Conservation (phyloP, 2,888 invertebrate species). For the Ectobius pallidus region DNA sequence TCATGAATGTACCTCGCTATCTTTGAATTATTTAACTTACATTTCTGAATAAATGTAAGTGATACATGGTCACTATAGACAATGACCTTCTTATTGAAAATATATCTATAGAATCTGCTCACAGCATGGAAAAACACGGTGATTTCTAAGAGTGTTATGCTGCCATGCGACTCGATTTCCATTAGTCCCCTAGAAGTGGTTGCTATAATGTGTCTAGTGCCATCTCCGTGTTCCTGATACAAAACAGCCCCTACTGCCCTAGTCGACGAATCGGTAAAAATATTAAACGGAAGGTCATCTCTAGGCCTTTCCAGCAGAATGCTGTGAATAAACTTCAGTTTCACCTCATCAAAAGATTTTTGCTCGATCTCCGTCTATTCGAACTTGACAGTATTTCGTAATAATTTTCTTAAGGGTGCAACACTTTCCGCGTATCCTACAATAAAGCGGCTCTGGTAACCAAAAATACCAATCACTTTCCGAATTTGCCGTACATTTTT, state of each 20-base stretch:
- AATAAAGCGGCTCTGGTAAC: background rate
- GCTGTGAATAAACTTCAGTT: background rate
- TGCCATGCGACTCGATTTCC: background rate
- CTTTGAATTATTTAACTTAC: background rate
- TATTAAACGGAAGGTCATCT: background rate
- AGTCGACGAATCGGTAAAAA: background rate
- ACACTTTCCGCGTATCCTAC: background rate
- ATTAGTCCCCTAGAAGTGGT: background rate
- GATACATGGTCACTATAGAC: background rate
- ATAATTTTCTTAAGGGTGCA: background rate
- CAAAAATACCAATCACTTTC: background rate
- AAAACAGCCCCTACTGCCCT: background rate
- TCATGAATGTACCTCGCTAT: background rate
- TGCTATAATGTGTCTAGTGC: background rate
- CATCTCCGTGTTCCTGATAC: background rate
- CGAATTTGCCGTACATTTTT: background rate
- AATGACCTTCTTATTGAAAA: background rate
- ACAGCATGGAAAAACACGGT: background rate
- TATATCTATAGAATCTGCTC: background rate
- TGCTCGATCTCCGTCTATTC: background rate
- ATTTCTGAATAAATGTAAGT: background rate
- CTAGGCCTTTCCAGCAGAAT: background rate
- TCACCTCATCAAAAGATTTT: background rate
- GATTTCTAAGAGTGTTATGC: background rate
- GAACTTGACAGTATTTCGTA: background rate